Conservation (phyloP, 2,113 vertebrate species). For the Petrocephalus zakoni region DNA sequence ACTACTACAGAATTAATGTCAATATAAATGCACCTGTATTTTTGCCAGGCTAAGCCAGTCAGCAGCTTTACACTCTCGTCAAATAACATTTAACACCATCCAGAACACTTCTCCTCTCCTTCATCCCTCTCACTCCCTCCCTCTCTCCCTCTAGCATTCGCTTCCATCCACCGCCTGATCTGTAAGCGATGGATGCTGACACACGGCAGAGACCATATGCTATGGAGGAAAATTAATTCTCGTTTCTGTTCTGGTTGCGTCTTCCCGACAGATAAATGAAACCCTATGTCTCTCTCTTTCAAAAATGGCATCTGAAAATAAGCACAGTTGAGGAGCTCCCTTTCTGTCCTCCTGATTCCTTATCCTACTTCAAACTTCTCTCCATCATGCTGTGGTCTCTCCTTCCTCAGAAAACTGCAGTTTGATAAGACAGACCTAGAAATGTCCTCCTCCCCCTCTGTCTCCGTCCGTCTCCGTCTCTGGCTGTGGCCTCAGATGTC, state of each 20-base stretch:
- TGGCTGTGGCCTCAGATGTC: background rate
- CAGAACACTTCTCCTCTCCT: background rate
- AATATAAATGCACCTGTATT: constrained; percentile 13
- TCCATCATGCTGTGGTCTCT: constrained; percentile 25
- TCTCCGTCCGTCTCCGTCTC: background rate
- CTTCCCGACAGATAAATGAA: background rate
- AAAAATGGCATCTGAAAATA: background rate
- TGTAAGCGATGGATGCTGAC: background rate
- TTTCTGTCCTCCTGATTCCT: background rate
- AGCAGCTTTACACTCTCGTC: background rate
- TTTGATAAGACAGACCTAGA: background rate
- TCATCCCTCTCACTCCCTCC: background rate
- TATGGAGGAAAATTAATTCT: background rate
- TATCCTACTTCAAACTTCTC: constrained; percentile 21
- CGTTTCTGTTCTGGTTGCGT: background rate
- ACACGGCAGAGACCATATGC: background rate
- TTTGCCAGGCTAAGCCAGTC: background rate
- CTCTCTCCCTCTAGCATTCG: background rate
- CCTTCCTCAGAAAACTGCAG: background rate
- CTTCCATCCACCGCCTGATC: background rate
- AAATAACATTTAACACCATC: background rate
- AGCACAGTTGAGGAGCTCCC: background rate
- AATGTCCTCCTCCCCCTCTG: background rate
- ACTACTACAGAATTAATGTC: background rate
- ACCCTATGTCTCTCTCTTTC: background rate